These are phyloP conservation scores for Colletes collaris DNA, from an alignment of 2,888 invertebrate species.

Conservation along the genomic window DNA sequence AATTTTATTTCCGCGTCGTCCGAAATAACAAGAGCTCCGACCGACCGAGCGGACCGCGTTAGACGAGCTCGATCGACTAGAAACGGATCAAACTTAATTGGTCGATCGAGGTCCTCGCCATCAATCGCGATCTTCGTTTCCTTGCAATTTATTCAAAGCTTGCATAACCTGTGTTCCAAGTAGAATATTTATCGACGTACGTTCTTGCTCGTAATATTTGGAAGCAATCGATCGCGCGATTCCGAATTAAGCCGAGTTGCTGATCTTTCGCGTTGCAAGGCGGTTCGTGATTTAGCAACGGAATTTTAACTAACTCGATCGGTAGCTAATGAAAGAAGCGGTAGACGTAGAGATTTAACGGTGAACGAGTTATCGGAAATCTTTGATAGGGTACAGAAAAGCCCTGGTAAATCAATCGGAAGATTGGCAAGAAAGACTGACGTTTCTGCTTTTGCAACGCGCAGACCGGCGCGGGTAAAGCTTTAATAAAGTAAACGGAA, in stretches of 20 bases:
- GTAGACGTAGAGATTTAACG: not conserved
- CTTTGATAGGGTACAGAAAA: constrained; percentile 36
- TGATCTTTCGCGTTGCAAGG: not conserved
- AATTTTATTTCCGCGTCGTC: not conserved
- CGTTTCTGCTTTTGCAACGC: constrained; percentile 15
- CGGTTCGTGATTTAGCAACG: not conserved
- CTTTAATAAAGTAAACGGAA: constrained; percentile 47
- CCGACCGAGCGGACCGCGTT: not conserved
- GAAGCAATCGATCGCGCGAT: no score
- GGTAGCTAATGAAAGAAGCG: not conserved
- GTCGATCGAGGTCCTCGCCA: no score
- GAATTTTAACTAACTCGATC: constrained; percentile 28
- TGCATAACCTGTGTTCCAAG: no score
- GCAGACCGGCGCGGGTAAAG: constrained; percentile 6
- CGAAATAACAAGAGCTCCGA: constrained; percentile 3
- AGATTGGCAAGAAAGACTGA: constrained; percentile 44
- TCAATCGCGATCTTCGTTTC: no score
- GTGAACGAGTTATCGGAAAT: constrained; percentile 46
- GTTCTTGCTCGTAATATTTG: no score
- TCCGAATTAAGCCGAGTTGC: no score
- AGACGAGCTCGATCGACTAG: no score
- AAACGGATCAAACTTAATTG: no score
- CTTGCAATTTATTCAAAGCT: no score
- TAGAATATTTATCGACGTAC: no score
- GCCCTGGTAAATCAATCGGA: constrained; percentile 35